phyloP scores from a whole-genome alignment of 1,140 invertebrate genomes.

The Zaprionus inermis region DNA sequence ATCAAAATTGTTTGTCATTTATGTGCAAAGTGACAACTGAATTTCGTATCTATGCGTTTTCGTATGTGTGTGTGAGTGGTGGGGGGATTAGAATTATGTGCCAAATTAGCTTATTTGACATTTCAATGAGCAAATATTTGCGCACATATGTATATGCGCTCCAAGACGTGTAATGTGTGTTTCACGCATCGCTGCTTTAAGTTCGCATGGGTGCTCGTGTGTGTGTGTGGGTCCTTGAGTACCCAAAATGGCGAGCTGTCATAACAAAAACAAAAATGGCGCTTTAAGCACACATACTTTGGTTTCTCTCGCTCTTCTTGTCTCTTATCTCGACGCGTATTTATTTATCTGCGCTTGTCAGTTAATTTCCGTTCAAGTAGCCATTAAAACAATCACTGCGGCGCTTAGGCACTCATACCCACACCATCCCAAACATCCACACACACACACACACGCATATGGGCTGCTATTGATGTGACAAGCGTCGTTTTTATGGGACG shows the following conservation, averaged over 20 bases:
- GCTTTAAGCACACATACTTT: conserved; percentile 17
- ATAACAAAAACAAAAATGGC: conserved; percentile 30
- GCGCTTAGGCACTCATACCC: conserved; percentile 64
- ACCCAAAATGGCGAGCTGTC: conserved; percentile 48
- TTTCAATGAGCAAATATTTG: conserved; percentile 79
- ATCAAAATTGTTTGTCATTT: conserved; percentile 32
- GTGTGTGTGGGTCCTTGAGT: conserved; percentile 31
- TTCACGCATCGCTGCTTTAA: conserved; percentile 59
- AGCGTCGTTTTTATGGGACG: conserved; percentile 67
- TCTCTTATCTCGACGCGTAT: conserved; percentile 31
- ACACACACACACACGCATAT: conserved; percentile 20
- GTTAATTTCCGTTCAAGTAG: conserved; percentile 82
- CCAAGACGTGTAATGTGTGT: conserved; percentile 30
- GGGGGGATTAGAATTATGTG: conserved; percentile 62
- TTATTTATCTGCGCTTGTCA: conserved; percentile 79
- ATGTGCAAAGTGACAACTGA: conserved; percentile 30
- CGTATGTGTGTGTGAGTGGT: conserved; percentile 7
- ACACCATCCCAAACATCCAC: conserved; percentile 12
- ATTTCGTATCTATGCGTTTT: not conserved
- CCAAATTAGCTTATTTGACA: conserved; percentile 80
- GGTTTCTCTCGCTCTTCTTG: not conserved
- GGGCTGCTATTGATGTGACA: conserved; percentile 42
- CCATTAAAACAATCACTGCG: conserved; percentile 80
- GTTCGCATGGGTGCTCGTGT: conserved; percentile 16
- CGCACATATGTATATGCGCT: conserved; percentile 31